A percentile compares a stretch with the other conserved stretches of the same genome.
These are phyloP conservation scores for Julus scanicus DNA, from an alignment of 2,888 invertebrate species.

Conservation along the genomic window DNA sequence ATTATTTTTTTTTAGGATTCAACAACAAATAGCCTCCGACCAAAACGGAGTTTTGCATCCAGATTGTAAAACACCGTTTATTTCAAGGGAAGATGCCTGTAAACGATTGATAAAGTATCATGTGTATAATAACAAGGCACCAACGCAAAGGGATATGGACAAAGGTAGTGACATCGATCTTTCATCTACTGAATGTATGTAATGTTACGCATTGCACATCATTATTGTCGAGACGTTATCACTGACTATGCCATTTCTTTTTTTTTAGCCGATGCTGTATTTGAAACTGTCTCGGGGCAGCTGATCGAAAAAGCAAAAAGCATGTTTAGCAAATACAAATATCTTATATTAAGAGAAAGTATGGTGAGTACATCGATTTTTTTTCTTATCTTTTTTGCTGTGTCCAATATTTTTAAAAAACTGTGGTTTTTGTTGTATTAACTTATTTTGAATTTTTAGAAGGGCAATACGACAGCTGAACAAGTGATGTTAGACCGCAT, in stretches of 20 bases:
- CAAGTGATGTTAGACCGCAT: constrained; percentile 80
- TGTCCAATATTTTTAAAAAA: not conserved
- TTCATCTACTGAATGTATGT: not conserved
- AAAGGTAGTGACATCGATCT: constrained; percentile 61
- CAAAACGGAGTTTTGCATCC: constrained; percentile 79
- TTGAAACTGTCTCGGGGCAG: constrained; percentile 68
- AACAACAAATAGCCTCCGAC: constrained; percentile 79
- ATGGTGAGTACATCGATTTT: constrained; percentile 72
- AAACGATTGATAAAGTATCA: constrained; percentile 81
- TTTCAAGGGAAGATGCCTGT: constrained; percentile 74
- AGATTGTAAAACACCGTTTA: constrained; percentile 78
- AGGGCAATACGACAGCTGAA: constrained; percentile 79
- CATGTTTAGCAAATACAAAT: constrained; percentile 79
- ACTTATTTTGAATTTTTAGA: constrained; percentile 68
- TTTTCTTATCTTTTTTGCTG: not conserved
- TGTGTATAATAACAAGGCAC: constrained; percentile 75
- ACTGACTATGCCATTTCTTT: not conserved
- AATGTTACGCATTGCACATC: not conserved
- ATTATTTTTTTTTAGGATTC: constrained; percentile 71
- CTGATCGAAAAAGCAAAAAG: constrained; percentile 77
- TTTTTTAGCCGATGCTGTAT: constrained; percentile 62
- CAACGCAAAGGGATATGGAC: constrained; percentile 72
- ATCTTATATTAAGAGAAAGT: constrained; percentile 79
- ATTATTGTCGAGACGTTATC: not conserved
- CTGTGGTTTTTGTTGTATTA: not conserved